Base-by-base conservation (phyloP, 1,140 invertebrate genomes). In the Rhyzopertha dominica region DNA sequence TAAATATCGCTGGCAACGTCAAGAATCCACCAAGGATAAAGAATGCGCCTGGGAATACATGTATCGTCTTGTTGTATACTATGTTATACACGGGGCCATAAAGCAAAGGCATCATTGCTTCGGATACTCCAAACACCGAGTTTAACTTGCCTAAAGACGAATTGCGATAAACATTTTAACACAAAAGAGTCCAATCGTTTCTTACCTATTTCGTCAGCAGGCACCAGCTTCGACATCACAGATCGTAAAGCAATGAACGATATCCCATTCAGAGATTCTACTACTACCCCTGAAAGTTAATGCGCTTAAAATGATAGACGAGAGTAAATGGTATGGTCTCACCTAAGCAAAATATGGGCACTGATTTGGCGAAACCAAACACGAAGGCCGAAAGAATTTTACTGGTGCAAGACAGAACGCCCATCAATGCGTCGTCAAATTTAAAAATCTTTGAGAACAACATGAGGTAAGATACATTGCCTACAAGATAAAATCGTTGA, bases 301-400 rank as follows among this genome's bases (percentile, higher is more conserved):
- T 16, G 14, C 8, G 25, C 25, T 26, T 8, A 26, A 8, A 37
- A 37, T 8, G n/a, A 26, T 26, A n/a, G 25, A 8, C n/a, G 25
- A 26, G n/a, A 26, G 25, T n/a, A n/a, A 26, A 26, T 26, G 25
- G 25, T n/a, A n/a, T n/a, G n/a, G 29, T 49, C 66, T 72, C 66
- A 81, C 85, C 85, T 49, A 87, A 68, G 59, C 87, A 87, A 57
- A 87, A 81, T 43, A 84, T 76, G 73, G 77, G 80, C 16, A 78
- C 75, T 23, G 78, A 77, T 8, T 78, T 78, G 10, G 84, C 80
- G 56, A 86, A 87, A 1, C 84, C 83, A 46, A 86, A 90, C 17
- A 87, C 78, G 42, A 87, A 80, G 8, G 79, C 76, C 8, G 84
- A 78, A 3, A 85, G 61, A 34, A 88, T 84, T 67, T 87, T 87